Evolutionary conservation across 2,113 vertebrate species (phyloP), one percentile per base, ranked within the genome.

Genomic region (Cettia cetti): DNA sequence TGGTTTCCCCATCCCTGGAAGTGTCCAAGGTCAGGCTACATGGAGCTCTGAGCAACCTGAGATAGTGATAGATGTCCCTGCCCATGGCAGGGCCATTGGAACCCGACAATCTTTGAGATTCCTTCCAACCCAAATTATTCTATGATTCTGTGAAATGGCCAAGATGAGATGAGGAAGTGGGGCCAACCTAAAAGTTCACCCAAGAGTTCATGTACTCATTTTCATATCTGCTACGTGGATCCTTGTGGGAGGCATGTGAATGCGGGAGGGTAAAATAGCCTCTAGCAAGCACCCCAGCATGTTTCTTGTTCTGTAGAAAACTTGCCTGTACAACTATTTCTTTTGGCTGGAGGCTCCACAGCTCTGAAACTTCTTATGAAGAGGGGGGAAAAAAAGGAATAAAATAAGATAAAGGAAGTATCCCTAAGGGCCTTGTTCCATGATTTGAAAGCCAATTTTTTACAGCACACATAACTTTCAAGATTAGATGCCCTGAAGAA

Each of bases 361-460:
- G 30, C 49, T 86, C 90, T 94, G 59, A 94, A 89, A 96, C 60
- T 79, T 93, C 75, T 94, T 93, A 31, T 30, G 30, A 74, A 35
- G 23, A 76, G 27, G 22, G 5, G 1, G 3, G 7, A 15, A 64
- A 89, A 42, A 27, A 52, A 59, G 15, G 21, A 57, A 27, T 4
- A 33, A 35, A 22, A 47, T 5, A 26, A 68, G 35, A 81, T 74
- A 94, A 63, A 95, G 78, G 50, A 94, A 78, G 60, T 87, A 85
- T 94, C 91, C 95, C 90, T 94, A 47, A 95, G 90, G 77, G 76
- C 91, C 72, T 95, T 13, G 64, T 96, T 95, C 74, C 81, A 76
- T 81, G 81, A 97, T 97, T 91, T 95, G 89, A 96, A 97, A 97
- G 81, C 87, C 60, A 95, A 89, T 95, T 97, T 92, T 97, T 92